Conservation (phyloP, 2,113 vertebrate genomes). For the Gymnarchus niloticus region DNA sequence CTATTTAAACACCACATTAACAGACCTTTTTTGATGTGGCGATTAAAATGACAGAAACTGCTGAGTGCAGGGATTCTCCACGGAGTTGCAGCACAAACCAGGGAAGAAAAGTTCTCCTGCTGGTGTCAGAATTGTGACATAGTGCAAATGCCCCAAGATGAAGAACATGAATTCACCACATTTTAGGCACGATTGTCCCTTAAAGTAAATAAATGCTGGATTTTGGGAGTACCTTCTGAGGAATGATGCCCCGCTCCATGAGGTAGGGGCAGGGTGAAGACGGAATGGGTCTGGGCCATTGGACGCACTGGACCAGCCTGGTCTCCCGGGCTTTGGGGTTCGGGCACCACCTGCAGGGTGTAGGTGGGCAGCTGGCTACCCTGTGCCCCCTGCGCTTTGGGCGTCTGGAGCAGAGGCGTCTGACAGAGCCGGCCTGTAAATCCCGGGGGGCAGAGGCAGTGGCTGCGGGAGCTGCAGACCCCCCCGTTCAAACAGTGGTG, state of each 20-base stretch:
- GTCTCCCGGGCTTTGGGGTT: constrained; percentile 57
- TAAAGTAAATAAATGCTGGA: neutral
- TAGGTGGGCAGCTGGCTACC: constrained; percentile 80
- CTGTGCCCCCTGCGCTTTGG: constrained; percentile 52
- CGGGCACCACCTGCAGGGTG: constrained; percentile 65
- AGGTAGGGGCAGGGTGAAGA: constrained; percentile 71
- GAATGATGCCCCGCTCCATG: constrained; percentile 69
- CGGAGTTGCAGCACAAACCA: neutral
- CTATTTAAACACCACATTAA: neutral
- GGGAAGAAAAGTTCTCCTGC: neutral
- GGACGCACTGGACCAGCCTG: constrained; percentile 44
- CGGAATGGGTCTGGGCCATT: constrained; percentile 67
- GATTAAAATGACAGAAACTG: neutral
- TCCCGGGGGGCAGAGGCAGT: constrained; percentile 79
- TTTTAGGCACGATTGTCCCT: neutral
- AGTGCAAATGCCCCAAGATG: neutral
- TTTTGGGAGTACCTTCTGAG: constrained; percentile 68
- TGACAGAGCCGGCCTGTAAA: constrained; percentile 86
- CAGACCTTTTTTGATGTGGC: neutral
- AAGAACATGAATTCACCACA: neutral
- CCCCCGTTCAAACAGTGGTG: constrained; percentile 86
- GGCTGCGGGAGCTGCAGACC: constrained; percentile 79
- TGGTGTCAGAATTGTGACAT: neutral
- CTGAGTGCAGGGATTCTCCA: neutral
- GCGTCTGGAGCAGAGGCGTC: constrained; percentile 62